Conservation (phyloP, 2,888 invertebrate species). For the Prosapia bicincta region DNA sequence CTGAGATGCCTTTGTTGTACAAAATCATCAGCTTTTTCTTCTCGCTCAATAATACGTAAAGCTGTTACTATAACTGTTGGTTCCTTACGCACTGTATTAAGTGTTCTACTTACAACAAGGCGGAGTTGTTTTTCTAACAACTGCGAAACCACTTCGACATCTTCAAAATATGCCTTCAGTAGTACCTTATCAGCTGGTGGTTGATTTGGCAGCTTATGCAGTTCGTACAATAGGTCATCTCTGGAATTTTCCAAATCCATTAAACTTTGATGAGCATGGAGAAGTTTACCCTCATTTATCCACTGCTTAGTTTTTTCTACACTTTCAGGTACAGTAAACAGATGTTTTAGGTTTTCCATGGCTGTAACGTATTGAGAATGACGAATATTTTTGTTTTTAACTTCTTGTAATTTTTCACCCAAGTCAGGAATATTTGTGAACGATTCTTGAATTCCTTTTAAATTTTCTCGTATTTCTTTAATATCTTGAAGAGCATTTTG, state of each 20-base stretch:
- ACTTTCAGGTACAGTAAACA: constrained; percentile 95
- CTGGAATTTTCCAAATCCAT: constrained; percentile 95
- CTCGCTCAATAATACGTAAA: constrained; percentile 91
- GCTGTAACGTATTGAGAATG: constrained; percentile 98
- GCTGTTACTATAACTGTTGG: constrained; percentile 95
- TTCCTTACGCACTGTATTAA: constrained; percentile 92
- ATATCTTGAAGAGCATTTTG: constrained; percentile 84
- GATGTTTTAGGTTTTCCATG: constrained; percentile 96
- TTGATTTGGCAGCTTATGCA: constrained; percentile 91
- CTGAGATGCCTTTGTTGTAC: constrained; percentile 56
- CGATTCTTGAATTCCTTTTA: constrained; percentile 71
- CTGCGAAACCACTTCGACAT: constrained; percentile 87
- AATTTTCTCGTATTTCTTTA: constrained; percentile 52
- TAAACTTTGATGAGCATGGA: constrained; percentile 92
- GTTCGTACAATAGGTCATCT: constrained; percentile 91
- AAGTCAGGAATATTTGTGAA: constrained; percentile 75
- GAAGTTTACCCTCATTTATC: constrained; percentile 90
- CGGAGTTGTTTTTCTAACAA: constrained; percentile 88
- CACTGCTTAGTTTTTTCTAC: constrained; percentile 91
- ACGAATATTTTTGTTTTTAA: constrained; percentile 88
- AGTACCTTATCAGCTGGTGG: constrained; percentile 86
- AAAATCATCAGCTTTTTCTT: constrained; percentile 91
- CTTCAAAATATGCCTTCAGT: constrained; percentile 93
- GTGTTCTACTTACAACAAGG: constrained; percentile 80
- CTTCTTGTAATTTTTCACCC: constrained; percentile 74